phyloP scores from a whole-genome alignment of 2,797 vertebrate genomes.

The Arremon brunneinucha region DNA sequence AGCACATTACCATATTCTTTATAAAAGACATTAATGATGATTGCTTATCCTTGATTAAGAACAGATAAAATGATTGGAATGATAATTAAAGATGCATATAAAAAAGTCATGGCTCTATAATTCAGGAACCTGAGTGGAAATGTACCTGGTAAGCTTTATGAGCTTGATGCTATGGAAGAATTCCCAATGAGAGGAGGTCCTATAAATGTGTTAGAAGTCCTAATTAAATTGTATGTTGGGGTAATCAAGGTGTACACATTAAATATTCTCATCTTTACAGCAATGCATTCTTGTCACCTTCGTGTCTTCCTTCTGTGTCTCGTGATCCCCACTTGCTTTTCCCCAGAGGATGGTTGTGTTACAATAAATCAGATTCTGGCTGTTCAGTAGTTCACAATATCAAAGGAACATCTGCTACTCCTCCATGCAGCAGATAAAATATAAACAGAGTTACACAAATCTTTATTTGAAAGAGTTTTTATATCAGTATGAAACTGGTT shows the following conservation, averaged over 20 bases:
- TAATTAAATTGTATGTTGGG: conserved; percentile 43
- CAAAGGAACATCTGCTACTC: background rate
- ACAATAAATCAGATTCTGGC: background rate
- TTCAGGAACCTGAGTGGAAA: conserved; percentile 25
- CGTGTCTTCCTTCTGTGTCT: background rate
- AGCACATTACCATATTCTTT: conserved; percentile 57
- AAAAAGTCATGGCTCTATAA: conserved; percentile 42
- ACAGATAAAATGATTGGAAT: conserved; percentile 62
- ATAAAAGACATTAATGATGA: conserved; percentile 47
- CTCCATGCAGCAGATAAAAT: background rate
- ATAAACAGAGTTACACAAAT: background rate
- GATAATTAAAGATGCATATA: conserved; percentile 55
- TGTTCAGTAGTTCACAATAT: background rate
- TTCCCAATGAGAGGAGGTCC: conserved; percentile 33
- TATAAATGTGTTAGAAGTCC: conserved; percentile 28
- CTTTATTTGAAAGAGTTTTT: background rate
- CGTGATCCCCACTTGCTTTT: background rate
- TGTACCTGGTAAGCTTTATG: conserved; percentile 25
- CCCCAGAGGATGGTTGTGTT: background rate
- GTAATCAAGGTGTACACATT: conserved; percentile 27
- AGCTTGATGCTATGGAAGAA: conserved; percentile 20
- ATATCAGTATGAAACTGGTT: background rate
- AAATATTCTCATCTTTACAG: conserved; percentile 8
- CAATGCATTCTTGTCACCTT: background rate
- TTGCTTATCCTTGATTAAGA: conserved; percentile 63